These are phyloP conservation scores for Eunapius fragilis DNA, from an alignment of 37 sponge, comb jelly and placozoan species.

Conservation along the genomic window DNA sequence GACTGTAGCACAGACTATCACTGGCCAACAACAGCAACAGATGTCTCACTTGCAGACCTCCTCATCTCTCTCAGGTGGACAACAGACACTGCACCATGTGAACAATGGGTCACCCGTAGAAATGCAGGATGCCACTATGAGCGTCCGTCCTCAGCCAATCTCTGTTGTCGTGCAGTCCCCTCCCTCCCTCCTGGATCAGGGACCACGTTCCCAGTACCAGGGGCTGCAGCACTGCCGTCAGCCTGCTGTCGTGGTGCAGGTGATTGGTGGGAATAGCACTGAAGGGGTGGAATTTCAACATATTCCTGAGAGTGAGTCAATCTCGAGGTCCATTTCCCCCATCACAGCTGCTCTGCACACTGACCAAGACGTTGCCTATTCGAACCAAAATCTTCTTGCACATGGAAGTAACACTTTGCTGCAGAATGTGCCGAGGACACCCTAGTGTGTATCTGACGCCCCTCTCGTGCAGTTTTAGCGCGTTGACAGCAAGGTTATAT, in stretches of 20 bases:
- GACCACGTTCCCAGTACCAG: background rate
- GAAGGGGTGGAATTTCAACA: constrained; percentile 14
- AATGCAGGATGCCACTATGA: background rate
- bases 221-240: background rate
- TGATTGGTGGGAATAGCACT: background rate
- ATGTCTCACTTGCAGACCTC: background rate
- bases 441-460: background rate
- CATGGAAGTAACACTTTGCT: background rate
- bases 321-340: constrained; percentile 26
- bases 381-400: background rate
- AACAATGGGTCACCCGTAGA: background rate
- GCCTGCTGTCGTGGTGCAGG: background rate
- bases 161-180: background rate
- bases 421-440: background rate
- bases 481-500: no score
- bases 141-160: background rate
- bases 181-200: background rate
- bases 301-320: constrained; percentile 35
- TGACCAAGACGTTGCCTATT: background rate
- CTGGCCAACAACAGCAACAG: background rate
- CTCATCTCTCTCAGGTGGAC: constrained; percentile 4
- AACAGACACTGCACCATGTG: constrained; percentile 37
- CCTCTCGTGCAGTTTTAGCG: no score
- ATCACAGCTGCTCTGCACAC: constrained; percentile 20
- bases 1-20: background rate